Percentiles rank a stretch among this genome's conserved stretches.
Conservation (phyloP, 2,888 invertebrate species). For the Schizotus pectinicornis region DNA sequence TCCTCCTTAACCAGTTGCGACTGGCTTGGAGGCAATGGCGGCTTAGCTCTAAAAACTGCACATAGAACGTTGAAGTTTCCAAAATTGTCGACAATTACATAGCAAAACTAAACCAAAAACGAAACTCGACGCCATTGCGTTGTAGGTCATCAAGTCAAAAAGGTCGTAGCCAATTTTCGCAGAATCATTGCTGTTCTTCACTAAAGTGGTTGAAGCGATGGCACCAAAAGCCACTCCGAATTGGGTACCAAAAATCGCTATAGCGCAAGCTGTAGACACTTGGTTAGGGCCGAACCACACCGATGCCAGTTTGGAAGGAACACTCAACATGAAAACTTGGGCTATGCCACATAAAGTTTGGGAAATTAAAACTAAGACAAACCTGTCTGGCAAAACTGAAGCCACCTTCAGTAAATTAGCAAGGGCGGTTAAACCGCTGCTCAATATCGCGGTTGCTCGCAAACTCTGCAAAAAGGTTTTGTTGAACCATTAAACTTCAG, state of each 20-base stretch:
- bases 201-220: conserved; percentile 38
- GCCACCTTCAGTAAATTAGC: conserved; percentile 68
- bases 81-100: conserved; percentile 68
- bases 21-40: conserved; percentile 77
- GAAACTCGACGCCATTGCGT: conserved; percentile 31
- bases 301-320: conserved; percentile 72
- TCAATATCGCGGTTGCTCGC: conserved; percentile 60
- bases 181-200: conserved; percentile 24
- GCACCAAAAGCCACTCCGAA: conserved; percentile 52
- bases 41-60: conserved; percentile 86
- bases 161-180: conserved; percentile 32
- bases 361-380: conserved; percentile 66
- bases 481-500: not conserved
- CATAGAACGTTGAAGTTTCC: conserved; percentile 53
- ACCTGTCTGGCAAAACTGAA: conserved; percentile 65
- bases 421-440: conserved; percentile 63
- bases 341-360: conserved; percentile 64
- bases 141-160: conserved; percentile 35
- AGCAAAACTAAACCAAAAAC: conserved; percentile 33
- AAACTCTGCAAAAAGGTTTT: conserved; percentile 60
- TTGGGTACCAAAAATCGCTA: conserved; percentile 97
- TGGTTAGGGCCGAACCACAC: conserved; percentile 91
- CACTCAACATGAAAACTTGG: conserved; percentile 69
- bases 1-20: conserved; percentile 59
- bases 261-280: conserved; percentile 91